Evolutionary conservation across 2,113 vertebrate species (phyloP), one percentile per base, ranked within the genome.

Genomic region (Strix uralensis): DNA sequence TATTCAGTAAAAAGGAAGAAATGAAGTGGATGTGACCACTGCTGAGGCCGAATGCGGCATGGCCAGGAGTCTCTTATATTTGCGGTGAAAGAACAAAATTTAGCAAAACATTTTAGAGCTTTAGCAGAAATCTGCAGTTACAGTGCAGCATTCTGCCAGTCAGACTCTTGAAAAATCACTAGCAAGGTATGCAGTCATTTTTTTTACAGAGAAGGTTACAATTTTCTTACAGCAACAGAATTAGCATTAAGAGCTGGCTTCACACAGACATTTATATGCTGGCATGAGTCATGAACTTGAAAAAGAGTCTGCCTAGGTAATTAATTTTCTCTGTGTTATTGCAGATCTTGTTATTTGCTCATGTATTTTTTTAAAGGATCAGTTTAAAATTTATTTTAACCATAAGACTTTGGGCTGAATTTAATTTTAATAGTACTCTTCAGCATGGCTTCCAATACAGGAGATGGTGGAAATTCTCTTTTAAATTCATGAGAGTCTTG

Each of bases 231-330:
- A 86, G 82, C 44, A 92, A 90, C 83, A 88, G 86, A 92, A 96
- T 96, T 95, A 96, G 77, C 80, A 52, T 92, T 86, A 74, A 90
- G 72, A 92, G 63, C 90, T 94, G 67, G 46, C 82, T 95, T 96
- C 82, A 88, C 7, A 7, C 63, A 95, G 94, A 59, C 86, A 81
- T 96, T 96, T 92, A 67, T 92, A 92, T 81, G 88, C 96, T 96
- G 75, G 63, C 61, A 93, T 97, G 96, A 97, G 92, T 96, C 95
- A 96, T 79, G 80, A 96, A 97, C 90, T 89, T 92, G 77, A 96
- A 86, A 94, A 92, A 47, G 40, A 96, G 88, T 86, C 91, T 95
- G 95, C 79, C 75, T 95, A 87, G 80, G 88, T 95, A 94, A 92
- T 95, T 96, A 94, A 93, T 96, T 96, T 92, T 88, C 95, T 84